phyloP scores from a whole-genome alignment of 2,888 invertebrate species.

The Deilephila porcellus region DNA sequence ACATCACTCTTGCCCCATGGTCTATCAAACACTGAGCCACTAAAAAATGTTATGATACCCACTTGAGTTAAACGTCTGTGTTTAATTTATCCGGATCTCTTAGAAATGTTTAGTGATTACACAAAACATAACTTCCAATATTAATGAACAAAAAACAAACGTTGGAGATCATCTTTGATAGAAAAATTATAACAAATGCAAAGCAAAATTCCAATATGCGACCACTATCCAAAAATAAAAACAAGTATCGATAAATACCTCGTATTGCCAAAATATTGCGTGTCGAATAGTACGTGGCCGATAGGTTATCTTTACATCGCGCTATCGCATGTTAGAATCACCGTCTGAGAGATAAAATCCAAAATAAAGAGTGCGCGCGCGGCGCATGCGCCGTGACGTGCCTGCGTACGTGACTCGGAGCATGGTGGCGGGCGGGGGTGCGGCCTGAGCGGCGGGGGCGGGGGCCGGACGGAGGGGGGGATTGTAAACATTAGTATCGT shows the following conservation, averaged over 20 bases:
- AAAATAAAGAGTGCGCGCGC: conserved; percentile 60
- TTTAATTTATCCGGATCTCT: too few relatives aligned
- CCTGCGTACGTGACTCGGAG: conserved; percentile 79
- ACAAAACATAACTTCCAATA: too few relatives aligned
- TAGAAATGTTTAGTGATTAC: too few relatives aligned
- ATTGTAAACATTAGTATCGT: conserved; percentile 67
- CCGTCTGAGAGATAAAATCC: conserved; percentile 63
- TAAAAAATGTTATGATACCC: too few relatives aligned
- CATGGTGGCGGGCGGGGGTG: conserved; percentile 62
- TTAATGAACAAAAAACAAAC: too few relatives aligned
- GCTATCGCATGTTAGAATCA: conserved; percentile 66
- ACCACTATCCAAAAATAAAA: conserved; percentile 12
- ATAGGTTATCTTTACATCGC: conserved; percentile 81
- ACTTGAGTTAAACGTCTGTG: too few relatives aligned
- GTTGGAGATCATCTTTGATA: too few relatives aligned
- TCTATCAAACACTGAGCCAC: too few relatives aligned
- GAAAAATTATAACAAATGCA: not conserved
- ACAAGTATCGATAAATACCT: not conserved
- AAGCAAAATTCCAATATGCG: not conserved
- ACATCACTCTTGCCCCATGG: too few relatives aligned
- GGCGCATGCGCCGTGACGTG: conserved; percentile 69
- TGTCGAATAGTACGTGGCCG: conserved; percentile 16
- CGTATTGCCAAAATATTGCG: conserved; percentile 13
- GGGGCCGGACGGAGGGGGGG: conserved; percentile 41
- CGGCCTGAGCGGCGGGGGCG: conserved; percentile 37